Conservation (phyloP, 2,888 invertebrate genomes). For the Cosmopolites sordidus region DNA sequence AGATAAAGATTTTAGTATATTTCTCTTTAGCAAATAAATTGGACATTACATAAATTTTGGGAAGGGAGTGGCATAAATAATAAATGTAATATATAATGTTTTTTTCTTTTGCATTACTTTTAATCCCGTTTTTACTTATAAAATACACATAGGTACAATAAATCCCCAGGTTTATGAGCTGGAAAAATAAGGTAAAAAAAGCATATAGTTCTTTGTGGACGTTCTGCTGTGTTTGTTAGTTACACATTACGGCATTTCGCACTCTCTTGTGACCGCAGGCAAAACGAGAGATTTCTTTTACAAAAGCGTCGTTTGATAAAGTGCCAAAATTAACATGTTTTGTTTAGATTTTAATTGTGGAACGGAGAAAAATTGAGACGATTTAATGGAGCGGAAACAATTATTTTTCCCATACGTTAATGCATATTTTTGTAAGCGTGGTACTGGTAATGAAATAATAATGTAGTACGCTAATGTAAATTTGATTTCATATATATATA, state of each 20-base stretch:
- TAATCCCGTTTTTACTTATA: neutral
- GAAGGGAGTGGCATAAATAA: neutral
- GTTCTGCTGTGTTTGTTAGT: conserved; percentile 5
- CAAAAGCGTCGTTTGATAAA: no score
- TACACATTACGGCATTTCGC: conserved; percentile 6
- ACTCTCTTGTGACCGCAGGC: conserved; percentile 1
- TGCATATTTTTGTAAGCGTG: no score
- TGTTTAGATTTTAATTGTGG: no score
- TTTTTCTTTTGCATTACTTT: neutral
- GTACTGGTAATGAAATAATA: no score
- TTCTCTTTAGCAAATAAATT: neutral
- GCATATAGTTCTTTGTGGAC: conserved; percentile 9
- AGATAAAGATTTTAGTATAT: no score
- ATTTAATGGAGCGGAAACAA: no score
- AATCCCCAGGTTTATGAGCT: conserved; percentile 10
- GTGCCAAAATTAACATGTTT: no score
- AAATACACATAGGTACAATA: conserved; percentile 9
- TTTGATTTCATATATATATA: no score
- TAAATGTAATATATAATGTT: neutral
- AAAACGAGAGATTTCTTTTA: neutral
- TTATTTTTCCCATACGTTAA: no score
- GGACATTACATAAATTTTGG: neutral
- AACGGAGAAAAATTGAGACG: no score
- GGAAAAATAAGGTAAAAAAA: conserved; percentile 13
- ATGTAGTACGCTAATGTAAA: no score